A percentile compares a stretch with the other conserved stretches of the same genome.
Conservation (phyloP, 2,888 invertebrate genomes). For the Plebejus anna region DNA sequence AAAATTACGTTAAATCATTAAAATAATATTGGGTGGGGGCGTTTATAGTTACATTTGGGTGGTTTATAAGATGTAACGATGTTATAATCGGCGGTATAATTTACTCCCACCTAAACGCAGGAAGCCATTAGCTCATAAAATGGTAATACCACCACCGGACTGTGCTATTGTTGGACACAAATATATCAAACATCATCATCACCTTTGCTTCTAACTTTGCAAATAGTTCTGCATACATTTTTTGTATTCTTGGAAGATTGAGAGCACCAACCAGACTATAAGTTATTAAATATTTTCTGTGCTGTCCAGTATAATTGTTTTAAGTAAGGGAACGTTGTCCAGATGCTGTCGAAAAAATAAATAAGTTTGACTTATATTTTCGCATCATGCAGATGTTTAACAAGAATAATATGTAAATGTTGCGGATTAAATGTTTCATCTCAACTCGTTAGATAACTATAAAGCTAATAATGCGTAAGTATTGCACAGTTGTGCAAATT, state of each 20-base stretch:
- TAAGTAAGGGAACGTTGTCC: not conserved
- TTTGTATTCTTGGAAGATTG: not conserved
- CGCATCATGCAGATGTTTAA: not conserved
- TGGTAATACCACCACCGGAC: conserved; percentile 29
- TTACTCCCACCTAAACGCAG: conserved; percentile 34
- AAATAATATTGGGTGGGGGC: not conserved
- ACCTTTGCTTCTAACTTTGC: not conserved
- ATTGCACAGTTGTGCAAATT: not conserved
- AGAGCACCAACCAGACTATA: not conserved
- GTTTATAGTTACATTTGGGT: conserved; percentile 27
- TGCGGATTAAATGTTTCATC: not conserved
- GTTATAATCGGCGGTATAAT: conserved; percentile 28
- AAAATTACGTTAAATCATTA: conserved; percentile 8
- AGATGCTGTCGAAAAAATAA: not conserved
- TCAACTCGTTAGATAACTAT: not conserved
- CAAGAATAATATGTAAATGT: not conserved
- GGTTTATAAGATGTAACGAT: conserved; percentile 27
- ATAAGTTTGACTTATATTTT: not conserved
- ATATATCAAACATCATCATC: not conserved
- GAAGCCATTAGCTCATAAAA: conserved; percentile 37
- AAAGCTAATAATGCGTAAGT: not conserved
- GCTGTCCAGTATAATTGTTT: not conserved
- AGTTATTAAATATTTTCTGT: not conserved
- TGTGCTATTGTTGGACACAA: conserved; percentile 7
- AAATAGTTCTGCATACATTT: not conserved